Evolutionary conservation across 2,888 invertebrate genomes (phyloP).

Genomic region (Netelia virgata): DNA sequence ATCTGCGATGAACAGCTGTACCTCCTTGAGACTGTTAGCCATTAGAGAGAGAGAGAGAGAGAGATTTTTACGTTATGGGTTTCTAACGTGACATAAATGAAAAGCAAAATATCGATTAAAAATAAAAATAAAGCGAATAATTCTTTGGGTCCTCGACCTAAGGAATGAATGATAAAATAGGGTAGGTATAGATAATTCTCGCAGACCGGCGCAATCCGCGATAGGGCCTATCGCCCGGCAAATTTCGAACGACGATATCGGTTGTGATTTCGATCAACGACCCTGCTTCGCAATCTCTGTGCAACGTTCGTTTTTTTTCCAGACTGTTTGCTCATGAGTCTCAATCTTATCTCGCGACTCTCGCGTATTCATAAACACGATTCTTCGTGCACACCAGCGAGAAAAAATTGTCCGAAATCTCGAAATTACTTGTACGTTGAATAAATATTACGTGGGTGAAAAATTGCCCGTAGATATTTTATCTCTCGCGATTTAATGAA

Average conservation of each 20-base stretch:
- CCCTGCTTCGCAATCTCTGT: not conserved
- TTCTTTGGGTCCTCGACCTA: too few relatives aligned
- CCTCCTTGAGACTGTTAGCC: too few relatives aligned
- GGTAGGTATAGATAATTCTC: not conserved
- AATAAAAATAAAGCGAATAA: too few relatives aligned
- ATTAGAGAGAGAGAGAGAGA: too few relatives aligned
- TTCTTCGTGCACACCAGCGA: not conserved
- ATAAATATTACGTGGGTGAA: not conserved
- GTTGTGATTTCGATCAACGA: not conserved
- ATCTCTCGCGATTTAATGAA: constrained; percentile 63
- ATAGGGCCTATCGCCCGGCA: not conserved
- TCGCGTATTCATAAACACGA: not conserved
- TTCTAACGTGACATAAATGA: not conserved
- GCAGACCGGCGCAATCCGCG: not conserved
- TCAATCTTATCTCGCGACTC: not conserved
- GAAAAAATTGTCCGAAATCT: not conserved
- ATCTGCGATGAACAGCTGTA: too few relatives aligned
- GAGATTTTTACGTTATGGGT: too few relatives aligned
- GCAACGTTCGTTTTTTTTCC: not conserved
- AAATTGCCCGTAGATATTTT: constrained; percentile 12
- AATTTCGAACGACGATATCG: not conserved
- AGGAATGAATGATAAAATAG: not conserved
- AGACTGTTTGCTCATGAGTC: not conserved
- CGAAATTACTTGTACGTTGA: not conserved
- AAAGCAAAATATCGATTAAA: too few relatives aligned